Evolutionary conservation across 2,113 vertebrate genomes (phyloP), one percentile per base, ranked within the genome.

Genomic region (Scopus umbretta): DNA sequence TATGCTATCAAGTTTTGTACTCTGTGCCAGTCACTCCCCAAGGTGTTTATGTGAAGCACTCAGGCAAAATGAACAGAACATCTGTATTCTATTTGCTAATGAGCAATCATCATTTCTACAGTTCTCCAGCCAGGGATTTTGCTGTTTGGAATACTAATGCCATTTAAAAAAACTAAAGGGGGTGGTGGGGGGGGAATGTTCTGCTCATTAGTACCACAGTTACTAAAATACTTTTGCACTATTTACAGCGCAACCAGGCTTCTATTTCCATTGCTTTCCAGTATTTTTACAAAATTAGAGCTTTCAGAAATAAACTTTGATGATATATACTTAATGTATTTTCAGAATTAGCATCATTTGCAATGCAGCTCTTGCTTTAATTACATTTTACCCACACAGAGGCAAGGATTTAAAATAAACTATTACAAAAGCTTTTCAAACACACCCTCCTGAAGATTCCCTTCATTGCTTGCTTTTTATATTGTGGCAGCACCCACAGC

Each of bases 21-120:
- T 68, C 80, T 55, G 36, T 36, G 91, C 95, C 75, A 92, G 96
- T 70, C 90, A 93, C 97, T 98, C 96, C 97, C 97, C 93, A 93
- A 97, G 97, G 97, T 98, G 97, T 97, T 84, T 96, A 97, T 96
- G 92, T 93, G 86, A 97, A 86, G 96, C 95, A 97, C 93, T 97
- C 96, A 95, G 96, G 97, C 97, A 97, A 97, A 98, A 97, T 95
- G 97, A 98, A 97, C 80, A 83, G 92, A 98, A 98, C 98, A 98
- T 98, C 98, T 98, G 98, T 97, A 98, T 98, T 98, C 98, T 98
- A 97, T 97, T 98, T 97, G 97, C 97, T 98, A 98, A 98, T 97
- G 97, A 98, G 97, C 97, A 98, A 98, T 98, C 97, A 97, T 97
- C 92, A 97, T 98, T 97, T 98, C 97, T 96, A 97, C 97, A 97